Conservation (phyloP, 2,888 invertebrate genomes). For the Glaucopsyche alexis region DNA sequence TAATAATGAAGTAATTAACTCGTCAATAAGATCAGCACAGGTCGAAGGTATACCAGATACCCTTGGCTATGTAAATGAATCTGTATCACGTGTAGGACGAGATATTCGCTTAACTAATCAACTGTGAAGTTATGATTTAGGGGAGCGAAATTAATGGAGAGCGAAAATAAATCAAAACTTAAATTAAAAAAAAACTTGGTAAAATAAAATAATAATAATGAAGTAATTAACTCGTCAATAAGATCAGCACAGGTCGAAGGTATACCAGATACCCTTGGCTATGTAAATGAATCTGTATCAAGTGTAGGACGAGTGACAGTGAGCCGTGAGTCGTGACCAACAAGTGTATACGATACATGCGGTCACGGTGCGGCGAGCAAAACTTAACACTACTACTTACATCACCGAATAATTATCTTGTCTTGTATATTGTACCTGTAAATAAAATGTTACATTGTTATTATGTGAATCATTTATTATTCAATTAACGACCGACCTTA, state of each 20-base stretch:
- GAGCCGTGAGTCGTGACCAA: constrained; percentile 5
- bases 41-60: constrained; percentile 11
- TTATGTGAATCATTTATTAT: not conserved
- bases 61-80: constrained; percentile 19
- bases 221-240: not conserved
- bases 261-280: constrained; percentile 11
- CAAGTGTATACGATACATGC: constrained; percentile 22
- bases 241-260: not conserved
- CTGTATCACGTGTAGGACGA: too few relatives aligned
- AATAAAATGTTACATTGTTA: constrained; percentile 31
- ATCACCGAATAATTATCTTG: constrained; percentile 24
- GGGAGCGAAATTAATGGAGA: too few relatives aligned
- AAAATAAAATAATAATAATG: not conserved
- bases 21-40: not conserved
- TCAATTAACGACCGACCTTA: not conserved
- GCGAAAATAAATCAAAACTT: too few relatives aligned
- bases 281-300: constrained; percentile 16
- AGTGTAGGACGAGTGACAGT: constrained; percentile 10
- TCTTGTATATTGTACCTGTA: constrained; percentile 31
- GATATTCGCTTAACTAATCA: too few relatives aligned
- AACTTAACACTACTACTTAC: constrained; percentile 25
- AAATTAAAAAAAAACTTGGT: too few relatives aligned
- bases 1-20: not conserved
- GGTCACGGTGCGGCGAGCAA: constrained; percentile 27
- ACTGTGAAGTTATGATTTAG: too few relatives aligned